These are phyloP conservation scores for Epsilonema sp. DNA, from an alignment of 2,888 invertebrate species.

Conservation along the genomic window DNA sequence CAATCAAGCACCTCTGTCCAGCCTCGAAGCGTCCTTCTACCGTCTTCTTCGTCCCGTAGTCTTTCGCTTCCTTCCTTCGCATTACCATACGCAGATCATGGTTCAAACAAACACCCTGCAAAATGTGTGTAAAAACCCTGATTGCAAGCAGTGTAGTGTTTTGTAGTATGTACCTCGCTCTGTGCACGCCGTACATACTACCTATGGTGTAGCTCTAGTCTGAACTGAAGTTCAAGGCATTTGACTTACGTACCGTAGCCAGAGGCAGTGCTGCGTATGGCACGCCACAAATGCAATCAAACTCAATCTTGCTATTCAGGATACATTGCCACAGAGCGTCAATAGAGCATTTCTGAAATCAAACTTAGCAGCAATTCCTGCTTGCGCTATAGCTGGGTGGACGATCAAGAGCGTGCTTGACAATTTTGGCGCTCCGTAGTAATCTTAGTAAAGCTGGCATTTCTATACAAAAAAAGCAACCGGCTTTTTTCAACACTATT, in stretches of 20 bases:
- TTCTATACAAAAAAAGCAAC: no score
- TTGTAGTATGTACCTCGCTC: no score
- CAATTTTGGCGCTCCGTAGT: no score
- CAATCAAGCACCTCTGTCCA: conserved; percentile 58
- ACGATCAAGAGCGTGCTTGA: no score
- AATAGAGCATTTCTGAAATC: conserved; percentile 41
- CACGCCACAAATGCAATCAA: conserved; percentile 33
- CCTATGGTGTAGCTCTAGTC: conserved; percentile 1
- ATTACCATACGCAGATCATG: conserved; percentile 18
- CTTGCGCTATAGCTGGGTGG: no score
- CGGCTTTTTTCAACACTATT: no score
- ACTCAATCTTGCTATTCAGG: conserved; percentile 13
- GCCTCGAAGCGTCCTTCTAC: conserved; percentile 61
- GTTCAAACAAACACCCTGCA: no score
- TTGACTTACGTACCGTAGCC: conserved; percentile 47
- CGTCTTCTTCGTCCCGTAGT: conserved; percentile 76
- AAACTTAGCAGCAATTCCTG: no score
- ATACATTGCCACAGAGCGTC: conserved; percentile 41
- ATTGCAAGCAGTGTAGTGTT: no score
- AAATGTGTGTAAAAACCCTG: no score
- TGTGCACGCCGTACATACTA: no score
- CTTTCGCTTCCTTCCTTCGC: conserved; percentile 64
- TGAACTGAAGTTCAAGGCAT: conserved; percentile 38
- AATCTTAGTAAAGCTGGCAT: no score
- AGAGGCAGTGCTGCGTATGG: conserved; percentile 55